phyloP scores from a whole-genome alignment of 2,888 invertebrate species.

The Agriotes lineatus region DNA sequence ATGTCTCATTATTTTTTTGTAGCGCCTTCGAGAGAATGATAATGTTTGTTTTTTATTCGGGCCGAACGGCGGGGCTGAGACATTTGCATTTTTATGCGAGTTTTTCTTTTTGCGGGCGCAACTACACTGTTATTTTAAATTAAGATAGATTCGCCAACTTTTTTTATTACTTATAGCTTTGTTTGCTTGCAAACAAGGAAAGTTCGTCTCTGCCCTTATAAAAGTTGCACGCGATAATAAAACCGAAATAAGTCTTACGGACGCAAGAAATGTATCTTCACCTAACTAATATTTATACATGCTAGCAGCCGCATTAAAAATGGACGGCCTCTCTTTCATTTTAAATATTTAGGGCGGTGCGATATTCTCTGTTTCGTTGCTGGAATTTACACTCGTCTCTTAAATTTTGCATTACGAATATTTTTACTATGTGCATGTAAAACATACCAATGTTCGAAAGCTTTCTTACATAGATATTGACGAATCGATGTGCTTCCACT shows the following conservation, averaged over 20 bases:
- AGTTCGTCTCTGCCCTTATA: constrained; percentile 27
- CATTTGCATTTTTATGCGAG: constrained; percentile 63
- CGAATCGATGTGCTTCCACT: too few species aligned
- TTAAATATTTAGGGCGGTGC: too few species aligned
- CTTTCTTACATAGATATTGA: too few species aligned
- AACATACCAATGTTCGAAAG: too few species aligned
- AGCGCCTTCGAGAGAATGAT: constrained; percentile 60
- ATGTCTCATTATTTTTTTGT: constrained; percentile 62
- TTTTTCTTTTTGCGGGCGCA: constrained; percentile 59
- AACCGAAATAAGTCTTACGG: constrained; percentile 26
- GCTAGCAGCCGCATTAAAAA: neutral
- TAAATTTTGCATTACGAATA: too few species aligned
- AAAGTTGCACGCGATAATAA: constrained; percentile 27
- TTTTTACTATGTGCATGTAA: too few species aligned
- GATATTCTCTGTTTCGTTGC: too few species aligned
- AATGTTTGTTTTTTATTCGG: constrained; percentile 61
- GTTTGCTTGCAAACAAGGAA: constrained; percentile 44
- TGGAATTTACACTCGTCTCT: too few species aligned
- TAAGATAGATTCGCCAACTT: constrained; percentile 58
- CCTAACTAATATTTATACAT: constrained; percentile 29
- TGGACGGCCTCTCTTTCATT: neutral
- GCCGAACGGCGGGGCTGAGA: constrained; percentile 53
- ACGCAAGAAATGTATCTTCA: constrained; percentile 12
- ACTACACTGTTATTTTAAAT: constrained; percentile 60
- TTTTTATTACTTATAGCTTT: constrained; percentile 55